phyloP scores from a whole-genome alignment of 2,888 invertebrate species.

The Catocala nupta region DNA sequence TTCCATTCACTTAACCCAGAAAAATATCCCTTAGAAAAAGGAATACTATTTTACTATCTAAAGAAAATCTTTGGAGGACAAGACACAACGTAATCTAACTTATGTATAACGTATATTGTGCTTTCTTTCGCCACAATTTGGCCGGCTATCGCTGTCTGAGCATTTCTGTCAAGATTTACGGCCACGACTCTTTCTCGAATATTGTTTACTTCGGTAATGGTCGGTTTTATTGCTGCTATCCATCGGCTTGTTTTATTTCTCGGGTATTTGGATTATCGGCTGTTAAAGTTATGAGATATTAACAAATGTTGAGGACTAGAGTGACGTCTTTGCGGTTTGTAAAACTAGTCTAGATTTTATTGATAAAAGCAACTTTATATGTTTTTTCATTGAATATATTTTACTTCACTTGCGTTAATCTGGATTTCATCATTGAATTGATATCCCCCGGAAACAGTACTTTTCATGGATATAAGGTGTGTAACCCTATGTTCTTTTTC shows the following conservation, averaged over 20 bases:
- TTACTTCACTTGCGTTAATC: too few species aligned
- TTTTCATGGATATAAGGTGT: too few species aligned
- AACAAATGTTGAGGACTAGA: constrained; percentile 37
- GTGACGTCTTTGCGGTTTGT: neutral
- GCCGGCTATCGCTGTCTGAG: constrained; percentile 72
- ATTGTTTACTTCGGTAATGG: constrained; percentile 83
- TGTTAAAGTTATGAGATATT: constrained; percentile 63
- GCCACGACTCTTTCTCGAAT: constrained; percentile 77
- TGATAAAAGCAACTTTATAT: too few species aligned
- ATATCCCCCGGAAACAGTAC: too few species aligned
- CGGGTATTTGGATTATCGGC: constrained; percentile 64
- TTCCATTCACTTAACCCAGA: constrained; percentile 23
- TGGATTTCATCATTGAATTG: too few species aligned
- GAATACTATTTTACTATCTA: constrained; percentile 38
- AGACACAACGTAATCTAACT: constrained; percentile 68
- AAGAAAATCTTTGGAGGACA: constrained; percentile 54
- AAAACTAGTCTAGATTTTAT: too few species aligned
- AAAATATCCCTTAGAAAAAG: constrained; percentile 22
- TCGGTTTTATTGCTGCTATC: constrained; percentile 60
- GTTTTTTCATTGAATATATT: too few species aligned
- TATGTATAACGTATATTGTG: constrained; percentile 69
- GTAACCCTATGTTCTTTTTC: too few species aligned
- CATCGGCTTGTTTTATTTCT: constrained; percentile 75
- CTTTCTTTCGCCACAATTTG: constrained; percentile 74
- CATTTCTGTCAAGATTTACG: constrained; percentile 79